Percentiles rank a stretch among this genome's conserved stretches.
Conservation (phyloP, 2,113 vertebrate species). For the Pimephales promelas region DNA sequence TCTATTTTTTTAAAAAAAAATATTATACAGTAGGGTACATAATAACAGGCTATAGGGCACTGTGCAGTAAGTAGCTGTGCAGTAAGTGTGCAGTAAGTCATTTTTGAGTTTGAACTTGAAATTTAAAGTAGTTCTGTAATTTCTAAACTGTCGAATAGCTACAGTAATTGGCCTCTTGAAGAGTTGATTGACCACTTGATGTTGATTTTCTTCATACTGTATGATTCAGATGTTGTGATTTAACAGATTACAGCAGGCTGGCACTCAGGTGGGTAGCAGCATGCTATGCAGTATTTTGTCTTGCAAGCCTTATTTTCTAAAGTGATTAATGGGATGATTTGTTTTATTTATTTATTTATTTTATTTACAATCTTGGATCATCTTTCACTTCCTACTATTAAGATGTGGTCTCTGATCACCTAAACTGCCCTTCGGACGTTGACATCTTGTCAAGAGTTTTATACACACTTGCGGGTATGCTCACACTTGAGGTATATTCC, state of each 20-base stretch:
- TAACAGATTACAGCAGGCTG: not conserved
- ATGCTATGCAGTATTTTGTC: not conserved
- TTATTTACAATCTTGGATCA: not conserved
- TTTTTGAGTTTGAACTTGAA: not conserved
- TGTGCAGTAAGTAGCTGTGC: not conserved
- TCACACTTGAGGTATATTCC: not conserved
- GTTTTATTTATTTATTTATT: too few relatives aligned
- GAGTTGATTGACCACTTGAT: not conserved
- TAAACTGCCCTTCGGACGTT: not conserved
- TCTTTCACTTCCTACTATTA: not conserved
- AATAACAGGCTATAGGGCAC: not conserved
- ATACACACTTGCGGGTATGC: too few relatives aligned
- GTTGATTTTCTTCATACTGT: constrained; percentile 26
- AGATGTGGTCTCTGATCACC: not conserved
- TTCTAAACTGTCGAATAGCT: constrained; percentile 3
- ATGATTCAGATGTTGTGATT: constrained; percentile 27
- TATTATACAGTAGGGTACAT: not conserved
- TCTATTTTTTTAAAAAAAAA: not conserved
- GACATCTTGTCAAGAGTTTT: not conserved
- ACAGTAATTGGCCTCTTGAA: not conserved
- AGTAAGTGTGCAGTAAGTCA: too few relatives aligned
- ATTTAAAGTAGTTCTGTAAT: not conserved
- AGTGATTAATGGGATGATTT: not conserved
- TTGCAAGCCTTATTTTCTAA: not conserved
- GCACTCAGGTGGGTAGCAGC: not conserved